phyloP scores from a whole-genome alignment of 2,113 vertebrate genomes.

The Dissostichus mawsoni region DNA sequence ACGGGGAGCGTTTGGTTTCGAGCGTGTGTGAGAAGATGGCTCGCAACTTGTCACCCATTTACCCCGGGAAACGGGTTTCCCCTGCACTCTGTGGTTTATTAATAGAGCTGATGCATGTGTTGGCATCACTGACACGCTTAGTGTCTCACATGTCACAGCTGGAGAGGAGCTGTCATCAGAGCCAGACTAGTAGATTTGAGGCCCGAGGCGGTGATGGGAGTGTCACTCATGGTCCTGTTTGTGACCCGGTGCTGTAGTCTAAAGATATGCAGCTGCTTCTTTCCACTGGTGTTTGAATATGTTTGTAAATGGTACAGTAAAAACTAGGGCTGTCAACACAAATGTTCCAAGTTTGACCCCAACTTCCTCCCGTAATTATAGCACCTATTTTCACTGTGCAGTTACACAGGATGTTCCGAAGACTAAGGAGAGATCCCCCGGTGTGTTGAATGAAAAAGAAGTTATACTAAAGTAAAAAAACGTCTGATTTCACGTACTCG shows the following conservation, averaged over 20 bases:
- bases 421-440: too few species aligned
- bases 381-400: too few species aligned
- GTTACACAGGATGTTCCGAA: too few species aligned
- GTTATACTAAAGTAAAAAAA: too few species aligned
- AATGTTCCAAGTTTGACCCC: too few species aligned
- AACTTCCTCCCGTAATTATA: too few species aligned
- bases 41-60: slow-evolving; percentile 53
- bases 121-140: slow-evolving; percentile 50
- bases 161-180: slow-evolving; percentile 60
- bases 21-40: slow-evolving; percentile 35
- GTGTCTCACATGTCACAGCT: slow-evolving; percentile 67
- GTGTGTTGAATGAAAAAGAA: too few species aligned
- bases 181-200: slow-evolving; percentile 60
- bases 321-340: neutral
- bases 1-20: slow-evolving; percentile 49
- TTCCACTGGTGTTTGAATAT: neutral
- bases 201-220: slow-evolving; percentile 23
- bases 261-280: neutral
- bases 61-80: slow-evolving; percentile 57
- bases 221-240: slow-evolving; percentile 38
- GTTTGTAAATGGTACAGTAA: neutral
- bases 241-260: slow-evolving; percentile 8
- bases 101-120: slow-evolving; percentile 44
- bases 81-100: slow-evolving; percentile 56
- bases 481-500: too few species aligned